These are phyloP conservation scores for Mus caroli DNA, from an alignment of 2,797 vertebrate genomes.

Conservation along the genomic window DNA sequence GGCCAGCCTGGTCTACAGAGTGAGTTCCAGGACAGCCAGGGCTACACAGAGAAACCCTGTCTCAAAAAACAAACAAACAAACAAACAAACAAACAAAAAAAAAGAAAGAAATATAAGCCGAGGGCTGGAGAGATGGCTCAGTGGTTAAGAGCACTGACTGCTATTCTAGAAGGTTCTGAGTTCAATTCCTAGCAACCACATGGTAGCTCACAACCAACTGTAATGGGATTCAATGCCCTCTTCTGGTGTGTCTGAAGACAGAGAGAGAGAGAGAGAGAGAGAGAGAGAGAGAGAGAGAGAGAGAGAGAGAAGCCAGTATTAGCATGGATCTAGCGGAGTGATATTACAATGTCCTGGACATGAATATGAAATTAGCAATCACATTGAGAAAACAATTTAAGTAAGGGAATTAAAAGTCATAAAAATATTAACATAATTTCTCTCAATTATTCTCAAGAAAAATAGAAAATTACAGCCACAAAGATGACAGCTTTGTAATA, in stretches of 20 bases:
- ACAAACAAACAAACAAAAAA: no score
- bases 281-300: neutral
- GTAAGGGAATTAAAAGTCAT: neutral
- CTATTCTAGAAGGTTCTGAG: neutral
- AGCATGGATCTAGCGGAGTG: neutral
- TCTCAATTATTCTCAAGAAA: neutral
- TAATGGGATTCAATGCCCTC: neutral
- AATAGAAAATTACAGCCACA: neutral
- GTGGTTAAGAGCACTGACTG: neutral
- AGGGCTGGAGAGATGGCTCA: neutral
- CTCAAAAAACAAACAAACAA: no score
- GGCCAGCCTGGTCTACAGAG: no score
- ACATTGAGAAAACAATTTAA: constrained; percentile 13
- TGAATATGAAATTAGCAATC: neutral
- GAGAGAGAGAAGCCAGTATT: neutral
- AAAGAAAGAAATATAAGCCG: neutral
- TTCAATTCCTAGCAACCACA: neutral
- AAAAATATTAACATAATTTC: neutral
- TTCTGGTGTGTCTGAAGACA: neutral
- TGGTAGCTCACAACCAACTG: neutral
- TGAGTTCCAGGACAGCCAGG: no score
- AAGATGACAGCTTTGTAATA: neutral
- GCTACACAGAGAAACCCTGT: no score
- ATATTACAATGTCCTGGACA: neutral
- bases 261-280: no score